Percentiles rank a stretch among this genome's conserved stretches.
Conservation (phyloP, 1,140 invertebrate species). For the Paraescarpia echinospica region DNA sequence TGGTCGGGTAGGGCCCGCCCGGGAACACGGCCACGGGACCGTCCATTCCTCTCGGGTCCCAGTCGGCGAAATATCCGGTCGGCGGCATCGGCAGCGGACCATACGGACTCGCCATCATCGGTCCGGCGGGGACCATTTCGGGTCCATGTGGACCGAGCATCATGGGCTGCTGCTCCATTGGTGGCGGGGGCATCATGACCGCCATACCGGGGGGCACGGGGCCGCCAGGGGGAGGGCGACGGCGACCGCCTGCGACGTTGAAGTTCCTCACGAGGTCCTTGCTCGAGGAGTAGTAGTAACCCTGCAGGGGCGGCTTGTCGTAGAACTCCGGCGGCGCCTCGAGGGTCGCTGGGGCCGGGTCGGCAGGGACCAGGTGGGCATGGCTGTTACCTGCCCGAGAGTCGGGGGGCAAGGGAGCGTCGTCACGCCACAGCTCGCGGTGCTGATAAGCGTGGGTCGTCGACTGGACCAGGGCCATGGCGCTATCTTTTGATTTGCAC, state of each 20-base stretch:
- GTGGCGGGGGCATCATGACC: neutral
- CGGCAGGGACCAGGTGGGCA: slow-evolving; percentile 2
- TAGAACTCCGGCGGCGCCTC: slow-evolving; percentile 25
- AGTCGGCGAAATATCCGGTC: slow-evolving; percentile 14
- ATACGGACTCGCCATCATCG: neutral
- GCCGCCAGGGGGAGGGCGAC: neutral
- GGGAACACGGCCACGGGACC: neutral
- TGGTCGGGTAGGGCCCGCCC: neutral
- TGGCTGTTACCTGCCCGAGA: neutral
- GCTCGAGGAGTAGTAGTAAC: slow-evolving; percentile 22
- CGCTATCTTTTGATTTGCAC: slow-evolving; percentile 69
- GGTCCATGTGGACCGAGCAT: neutral
- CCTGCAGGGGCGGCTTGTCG: slow-evolving; percentile 13
- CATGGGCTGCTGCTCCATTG: neutral
- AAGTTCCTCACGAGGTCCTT: slow-evolving; percentile 15
- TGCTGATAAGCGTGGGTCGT: slow-evolving; percentile 44
- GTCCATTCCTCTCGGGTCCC: neutral
- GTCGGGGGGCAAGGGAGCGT: neutral
- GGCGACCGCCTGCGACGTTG: slow-evolving; percentile 10
- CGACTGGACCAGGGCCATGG: slow-evolving; percentile 50
- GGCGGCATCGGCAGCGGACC: neutral
- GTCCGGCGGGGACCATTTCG: neutral
- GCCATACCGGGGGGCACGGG: neutral
- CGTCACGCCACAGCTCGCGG: slow-evolving; percentile 9
- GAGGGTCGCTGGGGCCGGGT: neutral